Evolutionary conservation across 1,140 invertebrate species (phyloP), one percentile per base, ranked within the genome.

Genomic region (Caerostris extrusa): DNA sequence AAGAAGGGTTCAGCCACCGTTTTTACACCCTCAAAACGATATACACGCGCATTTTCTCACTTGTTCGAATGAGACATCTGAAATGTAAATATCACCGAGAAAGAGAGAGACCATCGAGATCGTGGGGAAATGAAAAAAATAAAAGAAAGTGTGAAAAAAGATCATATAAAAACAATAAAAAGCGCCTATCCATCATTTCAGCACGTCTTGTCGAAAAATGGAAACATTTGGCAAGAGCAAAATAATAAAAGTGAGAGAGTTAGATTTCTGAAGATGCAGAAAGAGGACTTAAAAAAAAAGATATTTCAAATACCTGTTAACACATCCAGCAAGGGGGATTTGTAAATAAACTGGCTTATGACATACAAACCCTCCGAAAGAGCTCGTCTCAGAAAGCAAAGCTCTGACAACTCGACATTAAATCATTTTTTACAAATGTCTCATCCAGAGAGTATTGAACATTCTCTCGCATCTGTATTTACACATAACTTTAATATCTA

Each of bases 21-120:
- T 88, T 88, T 90, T 58, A 90, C 88, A 55, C n/a, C 88, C 88
- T 60, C 88, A 90, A 90, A n/a, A n/a, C n/a, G n/a, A 90, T 64
- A 77, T 77, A 69, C 50, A 90, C 64, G 71, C 19, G 88, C 67
- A 90, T 90, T 90, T 90, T 90, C 88, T 90, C 86, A 58, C 88
- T 90, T 90, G 88, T 90, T 71, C 88, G 34, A 50, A 5, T 56
- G 88, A 90, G 67, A 90, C 67, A 90, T 90, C 88, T 90, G 88
- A 90, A 90, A 77, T 90, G 88, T 77, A 90, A 90, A 90, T 90
- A 90, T 90, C 57, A 90, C 88, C n/a, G 12, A 19, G 61, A 67
- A 64, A 55, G 88, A 77, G n/a, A n/a, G 61, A 10, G 17, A 64
- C 61, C n/a, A 64, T 64, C 61, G 82, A 10, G 56, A 83, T n/a